These are phyloP conservation scores for Etheostoma spectabile DNA, from an alignment of 2,113 vertebrate species.

Conservation along the genomic window DNA sequence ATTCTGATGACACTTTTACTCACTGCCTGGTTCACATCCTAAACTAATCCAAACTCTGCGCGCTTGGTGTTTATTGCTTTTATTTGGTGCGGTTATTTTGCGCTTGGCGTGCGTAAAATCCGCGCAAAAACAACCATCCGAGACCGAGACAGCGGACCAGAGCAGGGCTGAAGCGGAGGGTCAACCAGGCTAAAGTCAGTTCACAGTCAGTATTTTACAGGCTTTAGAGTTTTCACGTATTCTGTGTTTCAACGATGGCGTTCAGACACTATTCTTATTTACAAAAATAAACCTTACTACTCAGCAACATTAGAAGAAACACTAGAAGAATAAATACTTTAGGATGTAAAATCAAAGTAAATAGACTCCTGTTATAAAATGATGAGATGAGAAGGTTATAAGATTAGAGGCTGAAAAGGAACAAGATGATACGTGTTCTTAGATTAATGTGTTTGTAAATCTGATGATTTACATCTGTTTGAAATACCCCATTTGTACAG, in stretches of 20 bases:
- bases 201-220: background rate
- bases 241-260: too few species aligned
- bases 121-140: slow-evolving; percentile 3
- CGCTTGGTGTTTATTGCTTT: background rate
- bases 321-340: background rate
- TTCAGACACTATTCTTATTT: background rate
- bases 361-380: background rate
- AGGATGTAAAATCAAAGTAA: background rate
- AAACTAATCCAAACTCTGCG: slow-evolving; percentile 12
- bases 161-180: slow-evolving; percentile 17
- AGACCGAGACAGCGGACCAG: background rate
- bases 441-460: background rate
- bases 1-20: slow-evolving; percentile 8
- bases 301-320: background rate
- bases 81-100: slow-evolving; percentile 6
- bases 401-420: background rate
- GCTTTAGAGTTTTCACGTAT: background rate
- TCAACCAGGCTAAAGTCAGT: background rate
- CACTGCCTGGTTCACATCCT: background rate
- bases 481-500: background rate
- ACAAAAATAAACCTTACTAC: background rate
- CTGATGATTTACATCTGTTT: background rate
- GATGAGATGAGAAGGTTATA: background rate
- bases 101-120: slow-evolving; percentile 47
- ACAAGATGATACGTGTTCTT: background rate